A percentile compares a stretch with the other conserved stretches of the same genome.
Conservation (phyloP, 2,797 vertebrate species). For the Tachyglossus aculeatus region DNA sequence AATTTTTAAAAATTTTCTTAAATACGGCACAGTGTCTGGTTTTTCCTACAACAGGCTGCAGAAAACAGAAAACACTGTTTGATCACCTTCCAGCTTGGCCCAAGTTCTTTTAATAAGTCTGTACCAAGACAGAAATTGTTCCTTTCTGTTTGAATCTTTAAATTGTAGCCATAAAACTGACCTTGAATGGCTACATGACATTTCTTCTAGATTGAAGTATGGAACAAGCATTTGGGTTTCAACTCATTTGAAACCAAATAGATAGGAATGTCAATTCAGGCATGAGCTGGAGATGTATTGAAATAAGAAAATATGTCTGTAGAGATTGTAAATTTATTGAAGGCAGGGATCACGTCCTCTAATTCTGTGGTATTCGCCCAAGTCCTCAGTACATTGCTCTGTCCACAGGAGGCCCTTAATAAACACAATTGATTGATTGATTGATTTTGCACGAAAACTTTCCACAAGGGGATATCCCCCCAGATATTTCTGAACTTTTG, state of each 20-base stretch:
- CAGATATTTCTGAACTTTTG: no score
- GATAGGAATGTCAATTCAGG: neutral
- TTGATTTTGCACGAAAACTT: no score
- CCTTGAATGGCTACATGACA: neutral
- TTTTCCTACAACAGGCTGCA: neutral
- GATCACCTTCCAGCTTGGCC: neutral
- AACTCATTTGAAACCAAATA: neutral
- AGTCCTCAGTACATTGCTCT: no score
- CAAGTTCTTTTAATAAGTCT: neutral
- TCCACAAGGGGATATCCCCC: no score
- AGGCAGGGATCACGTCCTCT: no score
- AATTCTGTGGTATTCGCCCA: no score
- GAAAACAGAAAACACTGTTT: neutral
- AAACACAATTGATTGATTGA: no score
- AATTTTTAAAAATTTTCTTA: no score
- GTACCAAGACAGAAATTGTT: neutral
- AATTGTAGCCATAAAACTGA: neutral
- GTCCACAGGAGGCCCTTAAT: no score
- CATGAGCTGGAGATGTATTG: neutral
- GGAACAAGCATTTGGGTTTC: neutral
- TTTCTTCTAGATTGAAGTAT: neutral
- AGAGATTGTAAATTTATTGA: no score
- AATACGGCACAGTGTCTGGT: neutral
- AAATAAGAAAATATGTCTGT: no score
- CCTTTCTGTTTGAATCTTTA: conserved; percentile 14